Evolutionary conservation across 2,888 invertebrate genomes (phyloP).

Genomic region (Molorchus minor): DNA sequence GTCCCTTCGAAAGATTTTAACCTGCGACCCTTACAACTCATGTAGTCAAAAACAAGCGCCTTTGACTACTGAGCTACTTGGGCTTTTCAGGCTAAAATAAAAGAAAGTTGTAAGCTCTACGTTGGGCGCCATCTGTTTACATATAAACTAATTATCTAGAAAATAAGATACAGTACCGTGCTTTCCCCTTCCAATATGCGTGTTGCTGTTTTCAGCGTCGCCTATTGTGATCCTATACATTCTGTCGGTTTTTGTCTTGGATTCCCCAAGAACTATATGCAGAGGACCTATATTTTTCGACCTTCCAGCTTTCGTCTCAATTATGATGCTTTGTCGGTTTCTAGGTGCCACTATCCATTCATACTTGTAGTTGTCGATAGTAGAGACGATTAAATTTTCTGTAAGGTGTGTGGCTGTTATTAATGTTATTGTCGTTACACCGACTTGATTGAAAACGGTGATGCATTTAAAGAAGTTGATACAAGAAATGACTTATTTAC

Average conservation of each 20-base stretch:
- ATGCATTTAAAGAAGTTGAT: too few relatives aligned
- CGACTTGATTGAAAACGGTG: too few relatives aligned
- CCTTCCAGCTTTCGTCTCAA: conserved; percentile 68
- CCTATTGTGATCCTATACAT: conserved; percentile 72
- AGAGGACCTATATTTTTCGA: conserved; percentile 62
- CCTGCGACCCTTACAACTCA: too few relatives aligned
- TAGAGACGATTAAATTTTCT: conserved; percentile 73
- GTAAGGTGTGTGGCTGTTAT: conserved; percentile 47
- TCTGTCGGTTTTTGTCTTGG: conserved; percentile 65
- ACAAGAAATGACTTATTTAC: too few relatives aligned
- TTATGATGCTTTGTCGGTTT: conserved; percentile 70
- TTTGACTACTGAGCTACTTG: too few relatives aligned
- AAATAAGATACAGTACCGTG: too few relatives aligned
- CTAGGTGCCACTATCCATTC: conserved; percentile 73
- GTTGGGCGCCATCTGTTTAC: too few relatives aligned
- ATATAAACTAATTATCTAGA: too few relatives aligned
- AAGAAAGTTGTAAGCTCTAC: too few relatives aligned
- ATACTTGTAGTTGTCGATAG: conserved; percentile 71
- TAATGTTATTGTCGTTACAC: not conserved
- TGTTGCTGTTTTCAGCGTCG: conserved; percentile 67
- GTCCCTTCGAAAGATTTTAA: too few relatives aligned
- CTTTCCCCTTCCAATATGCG: conserved; percentile 73
- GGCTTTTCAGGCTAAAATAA: too few relatives aligned
- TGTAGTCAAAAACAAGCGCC: too few relatives aligned
- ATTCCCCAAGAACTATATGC: conserved; percentile 69